Percentiles rank a stretch among this genome's conserved stretches.
Conservation (phyloP, 35 echinoderm and acorn worm genomes). For the Holothuria glaberrima region DNA sequence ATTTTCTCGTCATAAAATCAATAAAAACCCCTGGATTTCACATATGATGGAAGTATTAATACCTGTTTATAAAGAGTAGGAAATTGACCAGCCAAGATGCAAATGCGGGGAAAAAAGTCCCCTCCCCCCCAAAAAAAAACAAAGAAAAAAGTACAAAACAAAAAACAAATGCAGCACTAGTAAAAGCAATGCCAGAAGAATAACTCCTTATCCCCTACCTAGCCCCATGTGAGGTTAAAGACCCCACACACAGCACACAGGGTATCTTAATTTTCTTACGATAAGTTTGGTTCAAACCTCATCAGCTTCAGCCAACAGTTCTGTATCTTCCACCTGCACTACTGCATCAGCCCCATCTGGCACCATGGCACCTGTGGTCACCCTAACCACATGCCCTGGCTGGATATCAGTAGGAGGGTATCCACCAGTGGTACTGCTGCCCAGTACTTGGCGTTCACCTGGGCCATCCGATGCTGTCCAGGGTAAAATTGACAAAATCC, state of each 20-base stretch:
- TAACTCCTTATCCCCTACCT: too few species aligned
- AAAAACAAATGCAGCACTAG: not conserved
- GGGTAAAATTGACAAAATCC: not conserved
- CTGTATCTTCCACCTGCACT: constrained; percentile 92
- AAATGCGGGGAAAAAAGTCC: too few species aligned
- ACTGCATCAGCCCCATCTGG: constrained; percentile 91
- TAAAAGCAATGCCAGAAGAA: not conserved
- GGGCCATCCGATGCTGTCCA: constrained; percentile 86
- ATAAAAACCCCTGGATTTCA: too few species aligned
- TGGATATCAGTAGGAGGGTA: constrained; percentile 57
- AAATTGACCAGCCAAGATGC: too few species aligned
- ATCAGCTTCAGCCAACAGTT: constrained; percentile 82
- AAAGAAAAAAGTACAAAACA: not conserved
- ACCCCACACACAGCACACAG: not conserved
- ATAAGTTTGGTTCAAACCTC: constrained; percentile 58
- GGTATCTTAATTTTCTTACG: too few species aligned
- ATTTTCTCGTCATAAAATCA: too few species aligned
- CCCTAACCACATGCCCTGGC: constrained; percentile 78
- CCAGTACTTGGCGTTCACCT: constrained; percentile 74
- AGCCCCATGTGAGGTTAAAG: not conserved
- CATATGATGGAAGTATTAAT: too few species aligned
- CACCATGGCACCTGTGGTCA: constrained; percentile 93
- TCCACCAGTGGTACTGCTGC: constrained; percentile 74
- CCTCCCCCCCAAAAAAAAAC: too few species aligned
- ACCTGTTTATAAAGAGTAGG: too few species aligned